Conservation (phyloP, 1,140 invertebrate species). For the Odontomachus brunneus region DNA sequence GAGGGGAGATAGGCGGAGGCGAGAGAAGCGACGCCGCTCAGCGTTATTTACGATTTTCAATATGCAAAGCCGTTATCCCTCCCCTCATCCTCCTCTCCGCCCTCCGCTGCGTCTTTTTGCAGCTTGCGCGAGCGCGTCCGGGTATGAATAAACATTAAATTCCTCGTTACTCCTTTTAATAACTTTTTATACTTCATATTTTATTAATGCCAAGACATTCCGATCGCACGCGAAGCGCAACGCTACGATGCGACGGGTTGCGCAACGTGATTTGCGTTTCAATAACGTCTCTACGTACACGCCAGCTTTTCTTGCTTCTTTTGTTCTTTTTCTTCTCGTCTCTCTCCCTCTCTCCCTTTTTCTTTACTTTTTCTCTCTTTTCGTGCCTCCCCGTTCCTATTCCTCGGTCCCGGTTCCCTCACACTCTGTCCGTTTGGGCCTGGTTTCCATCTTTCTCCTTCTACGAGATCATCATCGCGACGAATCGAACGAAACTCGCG, state of each 20-base stretch:
- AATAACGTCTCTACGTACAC: constrained; percentile 78
- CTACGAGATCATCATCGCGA: no score
- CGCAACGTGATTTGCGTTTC: constrained; percentile 84
- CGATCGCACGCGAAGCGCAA: constrained; percentile 73
- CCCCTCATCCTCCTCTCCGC: constrained; percentile 28
- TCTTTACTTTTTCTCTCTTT: constrained; percentile 31
- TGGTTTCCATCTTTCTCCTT: neutral
- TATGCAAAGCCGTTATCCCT: constrained; percentile 66
- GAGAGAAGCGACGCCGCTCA: constrained; percentile 34
- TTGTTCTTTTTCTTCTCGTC: constrained; percentile 62
- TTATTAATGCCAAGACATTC: constrained; percentile 82
- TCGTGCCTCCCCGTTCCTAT: constrained; percentile 9
- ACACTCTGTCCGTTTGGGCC: constrained; percentile 27
- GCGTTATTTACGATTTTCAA: constrained; percentile 77
- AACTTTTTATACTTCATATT: constrained; percentile 84
- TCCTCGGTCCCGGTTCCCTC: constrained; percentile 18
- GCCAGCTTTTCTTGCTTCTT: constrained; percentile 67
- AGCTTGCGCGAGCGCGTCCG: constrained; percentile 49
- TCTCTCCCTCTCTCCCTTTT: neutral
- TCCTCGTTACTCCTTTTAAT: constrained; percentile 82
- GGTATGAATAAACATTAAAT: constrained; percentile 83
- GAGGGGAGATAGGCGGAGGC: neutral
- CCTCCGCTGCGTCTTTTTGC: constrained; percentile 54
- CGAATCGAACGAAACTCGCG: constrained; percentile 6
- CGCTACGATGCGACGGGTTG: constrained; percentile 75